Percentiles rank a stretch among this genome's conserved stretches.
Conservation (phyloP, 2,888 invertebrate genomes). For the Acanthoscelides obtectus region DNA sequence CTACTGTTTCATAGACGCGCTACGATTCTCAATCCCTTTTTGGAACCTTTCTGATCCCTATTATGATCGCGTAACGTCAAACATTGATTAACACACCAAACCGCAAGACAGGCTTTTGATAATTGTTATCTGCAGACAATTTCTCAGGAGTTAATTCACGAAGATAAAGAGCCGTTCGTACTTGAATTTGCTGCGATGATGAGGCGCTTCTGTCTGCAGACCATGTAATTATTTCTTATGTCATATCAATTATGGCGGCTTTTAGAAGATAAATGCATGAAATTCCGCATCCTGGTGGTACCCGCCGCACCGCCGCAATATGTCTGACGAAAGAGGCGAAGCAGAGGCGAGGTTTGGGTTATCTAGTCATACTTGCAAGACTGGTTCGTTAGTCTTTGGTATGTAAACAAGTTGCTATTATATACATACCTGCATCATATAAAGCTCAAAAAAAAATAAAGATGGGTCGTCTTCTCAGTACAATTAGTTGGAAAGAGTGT, state of each 20-base stretch:
- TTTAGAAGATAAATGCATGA: not conserved
- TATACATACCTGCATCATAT: not conserved
- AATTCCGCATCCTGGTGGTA: not conserved
- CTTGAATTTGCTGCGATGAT: not conserved
- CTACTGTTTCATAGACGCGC: too few species aligned
- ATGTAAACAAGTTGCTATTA: not conserved
- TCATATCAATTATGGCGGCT: not conserved
- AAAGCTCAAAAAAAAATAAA: not conserved
- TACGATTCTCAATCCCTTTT: too few species aligned
- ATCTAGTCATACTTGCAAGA: not conserved
- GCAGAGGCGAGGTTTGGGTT: not conserved
- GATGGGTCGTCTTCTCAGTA: not conserved
- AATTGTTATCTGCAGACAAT: too few species aligned
- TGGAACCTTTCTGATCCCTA: too few species aligned
- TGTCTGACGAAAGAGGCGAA: not conserved
- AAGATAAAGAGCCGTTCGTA: not conserved
- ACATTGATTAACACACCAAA: too few species aligned
- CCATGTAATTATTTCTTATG: not conserved
- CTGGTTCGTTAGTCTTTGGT: not conserved
- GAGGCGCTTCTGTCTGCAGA: not conserved
- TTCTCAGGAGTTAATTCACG: too few species aligned
- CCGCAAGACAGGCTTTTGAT: too few species aligned
- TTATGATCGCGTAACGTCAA: too few species aligned
- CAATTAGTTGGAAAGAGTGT: too few species aligned
- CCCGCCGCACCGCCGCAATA: not conserved